phyloP scores from a whole-genome alignment of 2,888 invertebrate genomes.

The Cyclophora albipunctata region DNA sequence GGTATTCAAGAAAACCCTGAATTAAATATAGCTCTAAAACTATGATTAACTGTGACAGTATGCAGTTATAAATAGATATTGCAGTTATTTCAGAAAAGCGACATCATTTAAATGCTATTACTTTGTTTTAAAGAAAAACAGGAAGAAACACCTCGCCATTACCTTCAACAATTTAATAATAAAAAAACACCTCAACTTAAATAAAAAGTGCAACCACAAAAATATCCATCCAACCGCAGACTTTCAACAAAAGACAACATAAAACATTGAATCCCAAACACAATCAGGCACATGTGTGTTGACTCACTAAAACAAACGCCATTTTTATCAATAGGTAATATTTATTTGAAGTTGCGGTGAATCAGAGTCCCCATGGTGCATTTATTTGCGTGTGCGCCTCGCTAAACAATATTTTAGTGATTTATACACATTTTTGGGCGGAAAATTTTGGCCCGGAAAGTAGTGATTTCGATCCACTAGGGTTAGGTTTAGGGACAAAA shows the following conservation, averaged over 20 bases:
- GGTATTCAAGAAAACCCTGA: not conserved
- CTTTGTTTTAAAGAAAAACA: too few relatives aligned
- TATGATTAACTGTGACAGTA: not conserved
- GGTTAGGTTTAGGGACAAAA: not conserved
- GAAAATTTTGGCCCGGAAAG: constrained; percentile 13
- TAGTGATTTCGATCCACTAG: constrained; percentile 16
- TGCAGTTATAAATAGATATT: too few relatives aligned
- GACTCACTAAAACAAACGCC: constrained; percentile 44
- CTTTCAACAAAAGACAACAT: constrained; percentile 1
- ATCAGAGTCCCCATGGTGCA: constrained; percentile 56
- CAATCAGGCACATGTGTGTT: constrained; percentile 30
- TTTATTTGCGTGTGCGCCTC: constrained; percentile 61
- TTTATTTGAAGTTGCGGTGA: constrained; percentile 60
- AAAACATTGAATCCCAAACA: constrained; percentile 9
- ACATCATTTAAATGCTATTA: too few relatives aligned
- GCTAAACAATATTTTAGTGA: constrained; percentile 47
- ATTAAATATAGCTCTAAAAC: not conserved
- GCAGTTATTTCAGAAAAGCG: too few relatives aligned
- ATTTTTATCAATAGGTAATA: constrained; percentile 46
- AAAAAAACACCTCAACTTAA: too few relatives aligned
- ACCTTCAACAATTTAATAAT: too few relatives aligned
- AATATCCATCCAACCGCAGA: too few relatives aligned
- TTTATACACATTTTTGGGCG: constrained; percentile 27
- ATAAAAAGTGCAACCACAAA: too few relatives aligned
- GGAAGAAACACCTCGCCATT: too few relatives aligned